phyloP scores from a whole-genome alignment of 2,113 vertebrate species.

The Beaufortia kweichowensis region DNA sequence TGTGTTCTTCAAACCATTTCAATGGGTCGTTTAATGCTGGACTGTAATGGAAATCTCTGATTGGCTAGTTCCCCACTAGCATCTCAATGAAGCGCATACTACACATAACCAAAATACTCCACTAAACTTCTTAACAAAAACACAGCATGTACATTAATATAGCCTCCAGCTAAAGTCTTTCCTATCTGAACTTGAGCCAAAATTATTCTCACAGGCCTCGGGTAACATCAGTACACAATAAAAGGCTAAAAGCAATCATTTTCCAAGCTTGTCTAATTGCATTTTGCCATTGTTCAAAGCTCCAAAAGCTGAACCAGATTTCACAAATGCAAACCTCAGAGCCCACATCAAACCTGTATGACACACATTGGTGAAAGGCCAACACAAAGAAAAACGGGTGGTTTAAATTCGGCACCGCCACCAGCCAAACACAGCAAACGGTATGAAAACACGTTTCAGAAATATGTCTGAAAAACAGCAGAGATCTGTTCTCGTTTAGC shows the following conservation, averaged over 20 bases:
- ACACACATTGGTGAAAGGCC: constrained; percentile 15
- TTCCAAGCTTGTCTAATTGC: not conserved
- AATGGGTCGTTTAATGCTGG: not conserved
- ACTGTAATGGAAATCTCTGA: not conserved
- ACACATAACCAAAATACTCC: not conserved
- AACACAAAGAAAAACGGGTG: constrained; percentile 17
- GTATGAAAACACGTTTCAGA: constrained; percentile 9
- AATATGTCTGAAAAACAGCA: not conserved
- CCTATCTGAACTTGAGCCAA: constrained; percentile 1
- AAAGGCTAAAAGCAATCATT: not conserved
- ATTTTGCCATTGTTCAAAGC: constrained; percentile 5
- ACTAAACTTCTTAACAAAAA: not conserved
- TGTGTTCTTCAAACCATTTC: not conserved
- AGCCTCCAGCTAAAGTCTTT: not conserved
- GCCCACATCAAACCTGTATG: constrained; percentile 25
- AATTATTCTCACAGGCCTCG: not conserved
- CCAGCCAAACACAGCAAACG: constrained; percentile 35
- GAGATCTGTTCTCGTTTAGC: constrained; percentile 20
- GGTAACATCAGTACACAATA: constrained; percentile 14
- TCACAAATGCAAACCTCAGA: not conserved
- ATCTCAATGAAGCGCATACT: not conserved
- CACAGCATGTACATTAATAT: constrained; percentile 9
- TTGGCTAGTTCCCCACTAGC: not conserved
- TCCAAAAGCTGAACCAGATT: not conserved
- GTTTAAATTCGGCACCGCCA: constrained; percentile 9